Evolutionary conservation across 2,888 invertebrate species (phyloP).

Genomic region (Hypercompe scribonia): DNA sequence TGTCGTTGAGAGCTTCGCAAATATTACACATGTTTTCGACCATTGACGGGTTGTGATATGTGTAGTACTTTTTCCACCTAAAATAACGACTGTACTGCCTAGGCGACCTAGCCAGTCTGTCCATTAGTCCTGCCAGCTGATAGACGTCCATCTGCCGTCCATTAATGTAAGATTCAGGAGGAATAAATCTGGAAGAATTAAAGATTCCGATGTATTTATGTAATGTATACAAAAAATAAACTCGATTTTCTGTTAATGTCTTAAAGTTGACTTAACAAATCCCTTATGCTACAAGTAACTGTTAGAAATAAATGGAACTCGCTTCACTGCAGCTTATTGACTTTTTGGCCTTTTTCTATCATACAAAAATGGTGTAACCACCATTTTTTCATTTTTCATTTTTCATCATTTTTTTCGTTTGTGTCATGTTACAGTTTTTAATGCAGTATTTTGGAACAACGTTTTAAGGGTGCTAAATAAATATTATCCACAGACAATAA

Average conservation of each 20-base stretch:
- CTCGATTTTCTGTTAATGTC: background rate
- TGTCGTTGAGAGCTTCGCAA: constrained; percentile 68
- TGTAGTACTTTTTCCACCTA: constrained; percentile 66
- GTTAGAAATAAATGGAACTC: background rate
- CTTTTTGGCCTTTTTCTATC: no score
- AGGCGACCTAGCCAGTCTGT: constrained; percentile 58
- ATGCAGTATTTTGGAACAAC: no score
- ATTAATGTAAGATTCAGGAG: constrained; percentile 75
- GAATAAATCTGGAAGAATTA: constrained; percentile 70
- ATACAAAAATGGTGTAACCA: no score
- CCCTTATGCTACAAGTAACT: background rate
- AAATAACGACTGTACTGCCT: constrained; percentile 65
- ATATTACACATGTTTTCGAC: constrained; percentile 67
- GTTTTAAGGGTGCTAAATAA: no score
- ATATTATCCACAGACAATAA: no score
- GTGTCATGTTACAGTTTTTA: no score
- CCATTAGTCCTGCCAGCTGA: constrained; percentile 47
- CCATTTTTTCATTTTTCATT: no score
- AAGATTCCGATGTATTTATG: background rate
- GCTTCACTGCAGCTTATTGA: background rate
- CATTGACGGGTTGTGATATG: constrained; percentile 55
- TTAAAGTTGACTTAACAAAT: background rate
- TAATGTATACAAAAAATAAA: background rate
- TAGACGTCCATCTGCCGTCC: constrained; percentile 35
- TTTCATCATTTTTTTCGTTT: no score